These are phyloP conservation scores for Drosophila birchii DNA, from an alignment of 2,888 invertebrate species.

Conservation along the genomic window DNA sequence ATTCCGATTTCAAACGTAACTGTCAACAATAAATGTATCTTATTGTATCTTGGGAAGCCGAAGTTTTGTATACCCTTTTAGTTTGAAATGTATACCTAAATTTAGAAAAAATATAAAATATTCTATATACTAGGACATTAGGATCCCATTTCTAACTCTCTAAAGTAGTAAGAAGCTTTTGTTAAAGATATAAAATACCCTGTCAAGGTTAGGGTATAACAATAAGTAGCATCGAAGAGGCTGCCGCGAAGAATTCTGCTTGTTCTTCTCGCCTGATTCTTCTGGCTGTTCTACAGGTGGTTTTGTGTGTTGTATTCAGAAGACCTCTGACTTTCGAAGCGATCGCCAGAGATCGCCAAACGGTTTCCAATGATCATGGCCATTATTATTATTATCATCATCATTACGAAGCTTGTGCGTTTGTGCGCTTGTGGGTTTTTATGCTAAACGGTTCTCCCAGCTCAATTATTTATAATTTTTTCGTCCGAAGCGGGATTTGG, in stretches of 20 bases:
- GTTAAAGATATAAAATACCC: neutral
- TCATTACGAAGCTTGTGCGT: constrained; percentile 15
- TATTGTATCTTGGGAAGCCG: neutral
- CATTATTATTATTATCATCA: constrained; percentile 25
- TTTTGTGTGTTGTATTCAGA: neutral
- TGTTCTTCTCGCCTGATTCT: constrained; percentile 2
- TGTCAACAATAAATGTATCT: constrained; percentile 64
- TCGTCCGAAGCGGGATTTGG: constrained; percentile 33
- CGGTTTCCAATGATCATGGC: constrained; percentile 35
- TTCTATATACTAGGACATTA: neutral
- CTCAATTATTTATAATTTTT: constrained; percentile 57
- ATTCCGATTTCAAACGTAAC: constrained; percentile 71
- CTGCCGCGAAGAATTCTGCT: constrained; percentile 4
- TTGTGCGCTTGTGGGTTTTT: constrained; percentile 29
- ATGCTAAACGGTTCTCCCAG: constrained; percentile 40
- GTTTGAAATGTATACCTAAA: neutral
- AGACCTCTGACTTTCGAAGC: constrained; percentile 22
- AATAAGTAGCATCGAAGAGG: neutral
- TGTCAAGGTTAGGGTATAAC: neutral
- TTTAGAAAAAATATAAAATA: neutral
- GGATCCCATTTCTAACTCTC: no score
- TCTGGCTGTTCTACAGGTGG: constrained; percentile 7
- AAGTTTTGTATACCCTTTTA: neutral
- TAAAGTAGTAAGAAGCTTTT: neutral
- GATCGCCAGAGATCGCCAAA: constrained; percentile 39